These are phyloP conservation scores for Sapajus apella DNA, from an alignment of 2,113 vertebrate species.

Conservation along the genomic window DNA sequence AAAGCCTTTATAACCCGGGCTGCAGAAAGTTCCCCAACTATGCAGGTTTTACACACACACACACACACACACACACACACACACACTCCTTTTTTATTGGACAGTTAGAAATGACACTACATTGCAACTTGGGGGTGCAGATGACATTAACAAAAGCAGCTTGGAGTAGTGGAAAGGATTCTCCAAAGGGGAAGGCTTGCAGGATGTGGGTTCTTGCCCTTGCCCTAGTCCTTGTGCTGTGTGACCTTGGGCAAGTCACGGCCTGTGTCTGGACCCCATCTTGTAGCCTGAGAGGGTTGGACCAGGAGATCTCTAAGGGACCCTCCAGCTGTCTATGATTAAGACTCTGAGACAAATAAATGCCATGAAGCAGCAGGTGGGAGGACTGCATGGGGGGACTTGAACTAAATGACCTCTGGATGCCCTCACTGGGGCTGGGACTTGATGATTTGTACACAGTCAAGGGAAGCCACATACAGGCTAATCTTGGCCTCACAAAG, in stretches of 20 bases:
- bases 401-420: constrained; percentile 36
- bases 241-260: background rate
- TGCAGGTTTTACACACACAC: background rate
- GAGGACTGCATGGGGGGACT: background rate
- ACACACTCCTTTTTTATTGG: background rate
- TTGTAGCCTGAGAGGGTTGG: background rate
- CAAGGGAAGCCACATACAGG: background rate
- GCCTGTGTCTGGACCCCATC: background rate
- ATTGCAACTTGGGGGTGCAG: background rate
- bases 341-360: background rate
- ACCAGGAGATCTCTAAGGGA: background rate
- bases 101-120: background rate
- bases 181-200: background rate
- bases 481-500: constrained; percentile 60
- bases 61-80: background rate
- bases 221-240: background rate
- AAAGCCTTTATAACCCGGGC: background rate
- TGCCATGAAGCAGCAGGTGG: background rate
- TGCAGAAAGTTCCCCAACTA: too few species aligned
- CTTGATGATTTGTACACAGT: background rate
- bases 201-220: background rate
- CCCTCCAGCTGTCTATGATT: background rate
- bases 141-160: background rate
- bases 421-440: background rate
- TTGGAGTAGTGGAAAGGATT: background rate